Conservation (phyloP, 2,113 vertebrate genomes). For the Crypturellus undulatus region DNA sequence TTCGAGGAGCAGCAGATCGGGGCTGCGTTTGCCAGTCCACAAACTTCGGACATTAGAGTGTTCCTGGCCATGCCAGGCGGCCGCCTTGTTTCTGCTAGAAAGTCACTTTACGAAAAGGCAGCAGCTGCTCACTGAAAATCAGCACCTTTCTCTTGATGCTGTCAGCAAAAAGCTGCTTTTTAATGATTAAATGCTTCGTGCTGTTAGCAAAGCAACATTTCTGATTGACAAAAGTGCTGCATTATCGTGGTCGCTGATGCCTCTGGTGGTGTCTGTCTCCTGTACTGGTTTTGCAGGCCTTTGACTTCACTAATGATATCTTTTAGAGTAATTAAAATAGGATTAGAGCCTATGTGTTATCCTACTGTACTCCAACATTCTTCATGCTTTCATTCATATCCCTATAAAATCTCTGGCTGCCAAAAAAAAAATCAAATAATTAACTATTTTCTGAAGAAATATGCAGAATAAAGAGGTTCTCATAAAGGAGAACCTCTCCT, state of each 20-base stretch:
- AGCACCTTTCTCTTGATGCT: conserved; percentile 50
- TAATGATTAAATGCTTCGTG: conserved; percentile 31
- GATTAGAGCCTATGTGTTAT: neutral
- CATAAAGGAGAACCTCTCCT: too few species aligned
- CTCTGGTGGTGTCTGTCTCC: neutral
- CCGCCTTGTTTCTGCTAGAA: conserved; percentile 28
- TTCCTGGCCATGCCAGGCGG: neutral
- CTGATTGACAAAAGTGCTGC: neutral
- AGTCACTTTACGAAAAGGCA: conserved; percentile 48
- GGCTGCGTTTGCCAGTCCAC: conserved; percentile 52
- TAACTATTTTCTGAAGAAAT: neutral
- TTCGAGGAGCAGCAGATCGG: conserved; percentile 26
- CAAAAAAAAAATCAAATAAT: neutral
- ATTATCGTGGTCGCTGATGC: neutral
- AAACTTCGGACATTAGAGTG: conserved; percentile 36
- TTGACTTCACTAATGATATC: neutral
- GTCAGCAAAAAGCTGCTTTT: conserved; percentile 62
- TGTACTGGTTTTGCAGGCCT: neutral
- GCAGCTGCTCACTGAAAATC: conserved; percentile 69
- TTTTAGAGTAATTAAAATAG: neutral
- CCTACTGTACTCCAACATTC: rapidly evolving
- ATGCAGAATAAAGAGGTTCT: rapidly evolving
- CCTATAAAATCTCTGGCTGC: neutral
- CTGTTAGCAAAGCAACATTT: neutral
- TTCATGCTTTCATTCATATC: rapidly evolving